These are phyloP conservation scores for Sebastes reedi DNA, from an alignment of 2,797 vertebrate species.

Conservation along the genomic window DNA sequence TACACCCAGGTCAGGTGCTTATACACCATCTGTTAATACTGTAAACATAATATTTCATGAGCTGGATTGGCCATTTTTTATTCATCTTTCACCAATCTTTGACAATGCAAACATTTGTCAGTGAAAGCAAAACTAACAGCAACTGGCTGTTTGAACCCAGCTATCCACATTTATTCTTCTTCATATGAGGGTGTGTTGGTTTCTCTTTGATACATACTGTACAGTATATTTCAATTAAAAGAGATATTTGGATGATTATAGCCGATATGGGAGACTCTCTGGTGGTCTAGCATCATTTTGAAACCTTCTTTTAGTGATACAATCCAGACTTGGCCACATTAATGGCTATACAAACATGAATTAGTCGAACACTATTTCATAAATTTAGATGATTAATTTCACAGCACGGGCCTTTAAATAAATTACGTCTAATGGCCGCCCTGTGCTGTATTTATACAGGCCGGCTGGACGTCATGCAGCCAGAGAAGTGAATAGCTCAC, in stretches of 20 bases:
- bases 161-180: slow-evolving; percentile 18
- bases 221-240: slow-evolving; percentile 14
- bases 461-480: slow-evolving; percentile 37
- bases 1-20: slow-evolving; percentile 17
- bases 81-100: slow-evolving; percentile 26
- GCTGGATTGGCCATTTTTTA: no score
- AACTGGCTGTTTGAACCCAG: slow-evolving; percentile 18
- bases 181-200: slow-evolving; percentile 8
- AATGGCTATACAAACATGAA: slow-evolving; percentile 67
- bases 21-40: slow-evolving; percentile 21
- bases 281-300: slow-evolving; percentile 35
- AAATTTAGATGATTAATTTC: slow-evolving; percentile 73
- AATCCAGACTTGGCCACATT: slow-evolving; percentile 60
- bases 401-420: slow-evolving; percentile 62
- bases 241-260: slow-evolving; percentile 32
- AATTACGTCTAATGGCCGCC: slow-evolving; percentile 61
- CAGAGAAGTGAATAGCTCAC: slow-evolving; percentile 49
- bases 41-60: background rate
- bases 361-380: slow-evolving; percentile 64
- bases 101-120: slow-evolving; percentile 28
- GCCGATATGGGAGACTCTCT: slow-evolving; percentile 3
- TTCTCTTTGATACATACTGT: background rate
- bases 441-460: slow-evolving; percentile 61
- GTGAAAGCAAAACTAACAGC: slow-evolving; percentile 1
- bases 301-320: slow-evolving; percentile 36